A percentile compares a stretch with the other conserved stretches of the same genome.
These are phyloP conservation scores for Melanerpes formicivorus DNA, from an alignment of 2,113 vertebrate genomes.

Conservation along the genomic window DNA sequence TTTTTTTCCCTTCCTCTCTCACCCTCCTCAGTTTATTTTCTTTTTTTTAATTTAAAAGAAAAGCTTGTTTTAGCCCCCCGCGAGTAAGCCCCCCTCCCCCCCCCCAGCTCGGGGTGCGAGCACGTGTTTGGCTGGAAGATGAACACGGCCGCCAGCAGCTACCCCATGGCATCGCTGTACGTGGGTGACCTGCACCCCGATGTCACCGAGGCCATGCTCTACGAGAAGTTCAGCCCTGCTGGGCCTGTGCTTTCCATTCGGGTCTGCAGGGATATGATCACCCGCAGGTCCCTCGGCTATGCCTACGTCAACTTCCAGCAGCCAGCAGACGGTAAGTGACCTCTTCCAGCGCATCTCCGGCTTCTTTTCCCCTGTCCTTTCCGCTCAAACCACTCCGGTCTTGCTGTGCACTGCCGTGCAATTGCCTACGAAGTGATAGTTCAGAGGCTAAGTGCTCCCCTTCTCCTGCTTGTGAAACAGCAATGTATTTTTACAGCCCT, in stretches of 20 bases:
- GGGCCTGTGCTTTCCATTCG: slow-evolving; percentile 98
- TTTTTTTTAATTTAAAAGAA: too few relatives aligned
- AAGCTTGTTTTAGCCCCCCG: neutral
- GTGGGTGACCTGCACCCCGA: slow-evolving; percentile 98
- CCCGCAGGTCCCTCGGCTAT: slow-evolving; percentile 94
- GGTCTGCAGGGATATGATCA: slow-evolving; percentile 99
- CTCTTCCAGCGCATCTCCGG: fast-evolving
- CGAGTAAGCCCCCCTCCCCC: neutral
- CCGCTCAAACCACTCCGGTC: fast-evolving
- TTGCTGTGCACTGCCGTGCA: fast-evolving
- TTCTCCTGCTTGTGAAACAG: neutral
- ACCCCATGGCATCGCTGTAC: slow-evolving; percentile 98
- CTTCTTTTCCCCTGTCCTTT: too few relatives aligned
- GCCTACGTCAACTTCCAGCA: slow-evolving; percentile 99
- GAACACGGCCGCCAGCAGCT: slow-evolving; percentile 85
- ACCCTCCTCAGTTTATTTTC: too few relatives aligned
- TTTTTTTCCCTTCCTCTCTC: too few relatives aligned
- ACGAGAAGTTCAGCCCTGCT: slow-evolving; percentile 98
- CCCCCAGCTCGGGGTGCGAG: neutral
- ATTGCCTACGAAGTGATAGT: fast-evolving
- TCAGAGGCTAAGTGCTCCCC: neutral
- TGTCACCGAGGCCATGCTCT: slow-evolving; percentile 99
- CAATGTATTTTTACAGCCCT: fast-evolving
- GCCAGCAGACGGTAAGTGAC: slow-evolving; percentile 91
- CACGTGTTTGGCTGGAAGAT: slow-evolving; percentile 66